Base-by-base conservation (phyloP, 1,140 invertebrate genomes). In the Drosophila erecta region DNA sequence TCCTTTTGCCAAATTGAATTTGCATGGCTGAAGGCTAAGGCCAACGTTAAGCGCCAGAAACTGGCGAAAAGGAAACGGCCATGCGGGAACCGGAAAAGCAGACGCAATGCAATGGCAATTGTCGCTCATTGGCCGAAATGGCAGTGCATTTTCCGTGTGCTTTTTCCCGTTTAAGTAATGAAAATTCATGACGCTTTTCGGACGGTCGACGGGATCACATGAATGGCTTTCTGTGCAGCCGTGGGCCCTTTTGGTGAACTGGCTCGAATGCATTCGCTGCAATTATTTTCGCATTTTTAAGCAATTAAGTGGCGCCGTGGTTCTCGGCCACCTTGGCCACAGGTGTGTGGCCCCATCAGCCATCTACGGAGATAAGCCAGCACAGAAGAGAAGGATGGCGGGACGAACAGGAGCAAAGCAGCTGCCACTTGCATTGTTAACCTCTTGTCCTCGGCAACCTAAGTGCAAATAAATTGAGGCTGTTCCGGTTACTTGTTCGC, bases 381-480 rank as follows among this genome's bases (percentile, higher is more conserved):
- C 14, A 6, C 12, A 14, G 11, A 35, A 47, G 27, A 40, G 24
- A 14, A 33, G 61, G 20, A 30, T 30, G 30, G 7, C 10, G 30
- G 10, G 8, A 8, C 30, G 30, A 30, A 30, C 30, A 10, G 40
- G 46, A 69, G 51, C 41, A 51, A 67, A 64, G 47, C 76, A 78
- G 56, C 66, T 66, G 59, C 60, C 54, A 69, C 58, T 69, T 81
- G 81, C 81, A 79, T 81, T 79, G 81, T 83, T 86, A 87, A 87
- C 81, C 81, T 87, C 80, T 85, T 84, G 65, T 69, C 59, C 71
- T 46, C 27, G 40, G 67, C 74, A 81, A 74, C 72, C 75, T 87
- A 86, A 86, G 83, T 86, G 83, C 83, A 87, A 86, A 86, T 86
- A 86, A 86, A 86, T 86, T 86, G 83, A 65, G 83, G 83, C 78